Conservation (phyloP, 2,888 invertebrate species). For the Andrena trimmerana region DNA sequence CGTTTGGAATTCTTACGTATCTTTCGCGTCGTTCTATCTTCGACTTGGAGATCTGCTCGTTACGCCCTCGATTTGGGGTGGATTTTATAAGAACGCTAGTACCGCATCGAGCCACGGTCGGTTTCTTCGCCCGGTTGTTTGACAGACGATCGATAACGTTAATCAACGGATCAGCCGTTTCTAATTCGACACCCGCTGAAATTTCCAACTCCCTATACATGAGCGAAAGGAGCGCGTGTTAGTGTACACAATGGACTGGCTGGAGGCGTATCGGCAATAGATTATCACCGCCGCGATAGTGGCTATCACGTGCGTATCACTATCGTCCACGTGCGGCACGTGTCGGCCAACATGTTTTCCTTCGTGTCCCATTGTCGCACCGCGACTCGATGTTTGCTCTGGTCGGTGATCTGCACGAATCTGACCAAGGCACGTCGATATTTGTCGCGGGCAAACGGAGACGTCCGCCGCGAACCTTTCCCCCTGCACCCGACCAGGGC, state of each 20-base stretch:
- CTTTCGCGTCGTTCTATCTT: not conserved
- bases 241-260: slow-evolving; percentile 22
- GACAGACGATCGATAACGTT: not conserved
- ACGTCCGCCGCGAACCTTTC: too few relatives aligned
- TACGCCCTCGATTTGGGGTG: not conserved
- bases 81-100: not conserved
- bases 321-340: slow-evolving; percentile 68
- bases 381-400: not conserved
- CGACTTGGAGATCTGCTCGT: not conserved
- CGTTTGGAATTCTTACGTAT: not conserved
- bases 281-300: slow-evolving; percentile 49
- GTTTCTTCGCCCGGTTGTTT: too few relatives aligned
- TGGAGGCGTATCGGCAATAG: slow-evolving; percentile 36
- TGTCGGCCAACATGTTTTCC: slow-evolving; percentile 46
- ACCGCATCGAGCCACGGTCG: not conserved
- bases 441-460: too few relatives aligned
- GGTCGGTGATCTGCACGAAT: not conserved
- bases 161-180: not conserved
- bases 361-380: not conserved
- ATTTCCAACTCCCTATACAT: slow-evolving; percentile 29
- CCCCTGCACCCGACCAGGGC: too few relatives aligned
- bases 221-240: not conserved
- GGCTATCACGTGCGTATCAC: slow-evolving; percentile 72
- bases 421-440: too few relatives aligned
- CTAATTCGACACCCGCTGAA: not conserved